A percentile compares a stretch with the other conserved stretches of the same genome.
phyloP scores from a whole-genome alignment of 2,797 vertebrate species.

The Dendrocincla fuliginosa region DNA sequence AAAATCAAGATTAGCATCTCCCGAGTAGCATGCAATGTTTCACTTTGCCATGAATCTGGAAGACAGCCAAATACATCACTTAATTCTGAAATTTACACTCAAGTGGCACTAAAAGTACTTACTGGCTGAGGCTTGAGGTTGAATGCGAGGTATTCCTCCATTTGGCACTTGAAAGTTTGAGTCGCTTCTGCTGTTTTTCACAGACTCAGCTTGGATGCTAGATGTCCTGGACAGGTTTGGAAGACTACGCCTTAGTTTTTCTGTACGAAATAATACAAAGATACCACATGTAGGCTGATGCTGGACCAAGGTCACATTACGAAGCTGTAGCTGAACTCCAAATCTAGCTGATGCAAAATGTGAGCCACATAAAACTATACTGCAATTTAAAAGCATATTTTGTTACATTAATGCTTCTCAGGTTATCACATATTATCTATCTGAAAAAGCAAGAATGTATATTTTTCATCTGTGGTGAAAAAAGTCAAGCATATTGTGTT shows the following conservation, averaged over 20 bases:
- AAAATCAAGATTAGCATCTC: background rate
- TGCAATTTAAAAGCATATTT: background rate
- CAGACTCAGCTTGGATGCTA: conserved; percentile 85
- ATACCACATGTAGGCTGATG: background rate
- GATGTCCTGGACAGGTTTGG: conserved; percentile 92
- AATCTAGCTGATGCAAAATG: background rate
- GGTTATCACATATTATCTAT: background rate
- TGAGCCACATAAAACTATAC: background rate
- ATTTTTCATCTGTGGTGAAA: background rate
- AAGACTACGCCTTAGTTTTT: conserved; percentile 97
- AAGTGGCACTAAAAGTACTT: conserved; percentile 74
- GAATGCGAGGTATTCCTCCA: conserved; percentile 92
- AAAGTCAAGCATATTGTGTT: background rate
- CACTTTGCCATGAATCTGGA: conserved; percentile 5
- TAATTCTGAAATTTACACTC: background rate
- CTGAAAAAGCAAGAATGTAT: background rate
- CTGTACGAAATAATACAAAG: conserved; percentile 73
- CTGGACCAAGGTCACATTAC: background rate
- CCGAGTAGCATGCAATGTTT: background rate
- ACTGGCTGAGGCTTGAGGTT: conserved; percentile 92
- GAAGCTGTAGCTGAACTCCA: accelerated
- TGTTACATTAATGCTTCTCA: background rate
- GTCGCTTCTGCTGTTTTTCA: conserved; percentile 97
- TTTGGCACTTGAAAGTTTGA: conserved; percentile 98
- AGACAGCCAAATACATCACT: background rate